Base-by-base conservation (phyloP, 30 jellyfish, hydroid and myxozoan genomes). In the Catostylus mosaicus region DNA sequence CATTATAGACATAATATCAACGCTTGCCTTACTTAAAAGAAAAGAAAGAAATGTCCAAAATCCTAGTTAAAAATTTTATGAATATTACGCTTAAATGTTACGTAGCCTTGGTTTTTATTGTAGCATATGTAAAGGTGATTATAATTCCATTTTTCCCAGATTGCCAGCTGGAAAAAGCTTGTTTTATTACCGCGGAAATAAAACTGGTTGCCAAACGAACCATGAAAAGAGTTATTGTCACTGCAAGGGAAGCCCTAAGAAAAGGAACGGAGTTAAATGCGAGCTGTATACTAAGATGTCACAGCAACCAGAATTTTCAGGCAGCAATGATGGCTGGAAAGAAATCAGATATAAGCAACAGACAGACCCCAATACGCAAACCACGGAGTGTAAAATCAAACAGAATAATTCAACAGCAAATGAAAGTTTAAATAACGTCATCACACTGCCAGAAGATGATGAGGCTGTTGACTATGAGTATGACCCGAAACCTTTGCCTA, bases 141-240 rank as follows among this genome's bases (percentile, higher is more conserved):
- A n/a, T n/a, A n/a, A n/a, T n/a, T n/a, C n/a, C n/a, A n/a, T n/a
- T n/a, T n/a, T n/a, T n/a, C n/a, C n/a, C 52, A 48, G 95, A 46
- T 29, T 63, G 40, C 95, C 95, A 4, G 70, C 30, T 38, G 86
- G 85, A n/a, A 52, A 73, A 57, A 89, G 97, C 52, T 64, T 89
- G 77, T 89, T 89, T 43, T 89, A 89, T 47, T 67, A 71, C 65
- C 47, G 60, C 12, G 97, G 84, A 35, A 77, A 62, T 7, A 64
- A 36, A 8, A 27, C 20, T 56, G 62, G 69, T 18, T 90, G 97
- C 78, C 54, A 43, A 0, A 23, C 31, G 6, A 86, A 83, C 30
- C 65, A 77, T 2, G 66, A 50, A 32, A 90, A 77, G 61, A 24
- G 52, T 29, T 84, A 76, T 38, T 84, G 96, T 37, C 26, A 85